A percentile compares a stretch with the other conserved stretches of the same genome.
Conservation (phyloP, 2,113 vertebrate genomes). For the Anhinga rufa region DNA sequence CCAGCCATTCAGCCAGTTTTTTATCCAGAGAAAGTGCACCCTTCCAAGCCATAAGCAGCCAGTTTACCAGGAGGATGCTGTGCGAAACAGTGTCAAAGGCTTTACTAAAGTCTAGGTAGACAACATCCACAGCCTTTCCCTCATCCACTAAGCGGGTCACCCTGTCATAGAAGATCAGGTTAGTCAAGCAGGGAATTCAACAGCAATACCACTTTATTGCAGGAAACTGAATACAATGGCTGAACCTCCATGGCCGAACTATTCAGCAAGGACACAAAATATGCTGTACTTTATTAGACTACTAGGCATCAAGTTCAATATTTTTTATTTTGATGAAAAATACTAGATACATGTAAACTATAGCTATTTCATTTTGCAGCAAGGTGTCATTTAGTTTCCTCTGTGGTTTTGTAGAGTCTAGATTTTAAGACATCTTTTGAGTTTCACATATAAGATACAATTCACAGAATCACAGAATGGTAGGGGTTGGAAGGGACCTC, state of each 20-base stretch:
- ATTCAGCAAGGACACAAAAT: not conserved
- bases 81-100: not conserved
- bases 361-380: not conserved
- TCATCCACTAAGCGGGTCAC: not conserved
- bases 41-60: not conserved
- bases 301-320: not conserved
- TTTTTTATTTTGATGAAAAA: not conserved
- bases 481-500: too few species aligned
- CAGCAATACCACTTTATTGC: not conserved
- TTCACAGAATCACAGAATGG: too few species aligned
- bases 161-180: not conserved
- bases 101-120: not conserved
- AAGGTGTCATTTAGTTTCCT: not conserved
- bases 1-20: not conserved
- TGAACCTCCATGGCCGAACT: not conserved
- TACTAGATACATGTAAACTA: not conserved
- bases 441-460: not conserved
- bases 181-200: not conserved
- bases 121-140: not conserved
- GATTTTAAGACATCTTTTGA: not conserved
- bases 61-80: not conserved
- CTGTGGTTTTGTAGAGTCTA: not conserved
- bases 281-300: not conserved
- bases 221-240: not conserved
- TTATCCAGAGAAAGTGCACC: not conserved